Evolutionary conservation across 2,797 vertebrate species (phyloP).

Genomic region (Stomatorhinus walkeri): DNA sequence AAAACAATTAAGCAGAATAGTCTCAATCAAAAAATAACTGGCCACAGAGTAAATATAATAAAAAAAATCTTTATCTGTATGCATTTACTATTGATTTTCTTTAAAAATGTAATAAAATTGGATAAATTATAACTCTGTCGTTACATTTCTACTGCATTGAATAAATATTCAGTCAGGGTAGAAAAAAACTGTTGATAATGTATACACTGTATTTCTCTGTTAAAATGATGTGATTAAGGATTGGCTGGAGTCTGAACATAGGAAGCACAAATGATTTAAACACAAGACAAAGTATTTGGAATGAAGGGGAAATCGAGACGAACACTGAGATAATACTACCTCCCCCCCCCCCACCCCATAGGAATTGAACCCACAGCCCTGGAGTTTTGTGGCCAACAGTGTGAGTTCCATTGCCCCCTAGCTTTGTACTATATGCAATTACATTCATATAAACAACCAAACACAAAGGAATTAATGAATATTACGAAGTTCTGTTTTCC

Average conservation of each 20-base stretch:
- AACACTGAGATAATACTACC: too few species aligned
- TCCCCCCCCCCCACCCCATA: neutral
- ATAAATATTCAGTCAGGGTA: neutral
- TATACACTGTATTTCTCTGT: too few species aligned
- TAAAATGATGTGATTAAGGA: too few species aligned
- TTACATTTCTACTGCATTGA: neutral
- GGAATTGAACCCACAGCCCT: neutral
- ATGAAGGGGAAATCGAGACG: too few species aligned
- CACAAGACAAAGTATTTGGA: too few species aligned
- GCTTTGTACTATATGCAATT: neutral
- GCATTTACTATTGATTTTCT: neutral
- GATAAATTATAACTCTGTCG: neutral
- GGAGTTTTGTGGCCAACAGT: neutral
- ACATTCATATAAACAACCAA: neutral
- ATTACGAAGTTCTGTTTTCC: neutral
- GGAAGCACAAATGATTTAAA: too few species aligned
- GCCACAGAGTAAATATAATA: neutral
- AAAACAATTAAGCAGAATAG: too few species aligned
- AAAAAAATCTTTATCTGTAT: neutral
- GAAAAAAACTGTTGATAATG: too few species aligned
- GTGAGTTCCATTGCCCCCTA: neutral
- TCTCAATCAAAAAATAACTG: neutral
- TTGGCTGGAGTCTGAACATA: too few species aligned
- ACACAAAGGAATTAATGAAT: neutral
- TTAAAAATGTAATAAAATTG: neutral